Base-by-base conservation (phyloP, 2,113 vertebrate species). In the Pogona vitticeps region DNA sequence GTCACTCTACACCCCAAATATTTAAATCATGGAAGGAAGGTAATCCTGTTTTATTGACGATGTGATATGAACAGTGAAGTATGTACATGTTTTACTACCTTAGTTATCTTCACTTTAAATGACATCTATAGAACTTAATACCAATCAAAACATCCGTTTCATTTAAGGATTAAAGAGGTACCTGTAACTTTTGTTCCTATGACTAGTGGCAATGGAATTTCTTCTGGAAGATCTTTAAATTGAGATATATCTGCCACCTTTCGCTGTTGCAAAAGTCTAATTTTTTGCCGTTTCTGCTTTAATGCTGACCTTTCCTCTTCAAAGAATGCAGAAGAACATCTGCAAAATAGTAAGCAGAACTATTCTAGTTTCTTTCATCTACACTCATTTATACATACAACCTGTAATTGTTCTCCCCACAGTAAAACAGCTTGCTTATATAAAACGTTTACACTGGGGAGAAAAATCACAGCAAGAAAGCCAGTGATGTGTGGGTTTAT, bases 101-200 rank as follows among this genome's bases (percentile, higher is more conserved):
- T 52, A 65, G 40, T 72, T 80, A 73, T 73, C 56, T 86, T 86
- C 68, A 73, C 42, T 38, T 42, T 80, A 86, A 36, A 21, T 20
- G 76, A 52, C 21, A 63, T 40, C 56, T 63, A 40, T 8, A 80
- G 58, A 73, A 80, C 36, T 42, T 38, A 80, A 63, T 3, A 86
- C 15, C 23, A 65, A 17, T 52, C 4, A 73, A 86, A 73, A 86
- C 21, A 81, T 46, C 4, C 3, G 17, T 40, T 80, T 46, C 0
- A 2, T 72, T 85, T 83, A 67, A 1, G 68, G 52, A 80, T 86
- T 80, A 36, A 86, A 89, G 52, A 88, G 77, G 88, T 93, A 99
- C 99, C 99, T 83, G 99, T 99, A 93, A 99, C 99, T 98, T 99
- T 99, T 86, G 99, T 99, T 95, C 99, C 99, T 92, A 99, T 99